phyloP scores from a whole-genome alignment of 2,113 vertebrate species.

The Choloepus hoffmanni region DNA sequence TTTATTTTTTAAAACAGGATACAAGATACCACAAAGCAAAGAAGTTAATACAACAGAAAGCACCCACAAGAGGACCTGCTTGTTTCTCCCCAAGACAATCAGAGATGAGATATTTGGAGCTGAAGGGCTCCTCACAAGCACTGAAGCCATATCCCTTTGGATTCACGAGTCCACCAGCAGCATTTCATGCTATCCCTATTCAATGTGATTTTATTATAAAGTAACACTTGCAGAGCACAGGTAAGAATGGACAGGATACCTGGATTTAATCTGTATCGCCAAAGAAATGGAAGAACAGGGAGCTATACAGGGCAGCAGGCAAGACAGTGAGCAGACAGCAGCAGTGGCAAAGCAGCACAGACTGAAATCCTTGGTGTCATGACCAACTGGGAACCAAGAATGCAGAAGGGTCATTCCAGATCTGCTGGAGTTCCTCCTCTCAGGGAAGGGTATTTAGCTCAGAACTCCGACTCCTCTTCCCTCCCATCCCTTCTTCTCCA shows the following conservation, averaged over 20 bases:
- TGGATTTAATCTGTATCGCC: slow-evolving; percentile 47
- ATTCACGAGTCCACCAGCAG: slow-evolving; percentile 61
- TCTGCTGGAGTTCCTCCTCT: neutral
- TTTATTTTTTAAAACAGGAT: slow-evolving; percentile 61
- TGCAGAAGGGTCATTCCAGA: neutral
- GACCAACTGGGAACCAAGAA: slow-evolving; percentile 45
- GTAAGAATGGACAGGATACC: slow-evolving; percentile 38
- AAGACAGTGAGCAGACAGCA: slow-evolving; percentile 63
- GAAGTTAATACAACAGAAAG: slow-evolving; percentile 58
- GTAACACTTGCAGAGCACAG: slow-evolving; percentile 54
- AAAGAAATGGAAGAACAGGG: slow-evolving; percentile 44
- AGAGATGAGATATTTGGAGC: slow-evolving; percentile 46
- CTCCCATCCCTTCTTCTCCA: neutral
- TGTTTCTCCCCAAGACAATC: slow-evolving; percentile 55
- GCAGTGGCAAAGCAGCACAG: slow-evolving; percentile 74
- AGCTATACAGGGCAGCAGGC: slow-evolving; percentile 56
- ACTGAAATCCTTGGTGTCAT: slow-evolving; percentile 51
- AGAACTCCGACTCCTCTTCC: neutral
- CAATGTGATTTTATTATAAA: slow-evolving; percentile 15
- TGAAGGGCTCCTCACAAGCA: slow-evolving; percentile 7
- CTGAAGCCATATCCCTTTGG: slow-evolving; percentile 63
- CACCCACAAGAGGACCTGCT: slow-evolving; percentile 36
- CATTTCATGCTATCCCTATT: slow-evolving; percentile 54
- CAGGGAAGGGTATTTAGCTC: neutral
- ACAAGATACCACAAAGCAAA: slow-evolving; percentile 67